phyloP scores from a whole-genome alignment of 1,140 invertebrate genomes.

The Vollenhovia emeryi region DNA sequence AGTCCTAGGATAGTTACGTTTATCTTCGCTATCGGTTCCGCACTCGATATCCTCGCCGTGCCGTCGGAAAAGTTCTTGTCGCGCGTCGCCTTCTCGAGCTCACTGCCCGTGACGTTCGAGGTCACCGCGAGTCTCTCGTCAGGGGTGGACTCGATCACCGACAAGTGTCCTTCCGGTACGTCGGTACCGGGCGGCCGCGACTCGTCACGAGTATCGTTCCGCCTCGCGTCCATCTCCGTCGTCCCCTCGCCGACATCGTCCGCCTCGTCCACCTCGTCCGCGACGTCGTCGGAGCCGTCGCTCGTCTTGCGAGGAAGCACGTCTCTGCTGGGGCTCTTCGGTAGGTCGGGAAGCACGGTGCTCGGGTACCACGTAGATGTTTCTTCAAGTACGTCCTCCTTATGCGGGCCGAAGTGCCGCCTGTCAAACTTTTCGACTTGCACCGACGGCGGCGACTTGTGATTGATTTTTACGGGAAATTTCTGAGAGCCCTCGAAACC shows the following conservation, averaged over 20 bases:
- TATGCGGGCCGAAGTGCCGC: conserved; percentile 78
- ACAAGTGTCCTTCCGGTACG: conserved; percentile 32
- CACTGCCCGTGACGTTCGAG: conserved; percentile 27
- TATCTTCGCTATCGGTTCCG: conserved; percentile 74
- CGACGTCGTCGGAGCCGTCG: background rate
- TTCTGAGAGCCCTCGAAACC: conserved; percentile 80
- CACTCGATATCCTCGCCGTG: background rate
- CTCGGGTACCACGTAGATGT: background rate
- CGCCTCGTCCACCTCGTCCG: background rate
- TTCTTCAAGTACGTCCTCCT: conserved; percentile 65
- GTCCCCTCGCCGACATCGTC: conserved; percentile 30
- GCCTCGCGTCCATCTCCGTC: conserved; percentile 50
- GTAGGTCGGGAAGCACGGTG: conserved; percentile 68
- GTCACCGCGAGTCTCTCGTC: conserved; percentile 44
- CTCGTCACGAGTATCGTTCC: conserved; percentile 49
- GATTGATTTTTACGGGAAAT: conserved; percentile 77
- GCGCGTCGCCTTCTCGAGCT: conserved; percentile 54
- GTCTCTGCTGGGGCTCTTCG: conserved; percentile 75
- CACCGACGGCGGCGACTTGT: conserved; percentile 71
- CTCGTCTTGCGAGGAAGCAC: conserved; percentile 67
- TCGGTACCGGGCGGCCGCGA: conserved; percentile 46
- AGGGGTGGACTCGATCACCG: background rate
- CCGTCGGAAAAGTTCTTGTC: conserved; percentile 4
- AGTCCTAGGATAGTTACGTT: conserved; percentile 88
- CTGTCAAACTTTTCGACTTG: conserved; percentile 80